A percentile compares a stretch with the other conserved stretches of the same genome.
Conservation (phyloP, 2,888 invertebrate species). For the Nomada ruficornis region DNA sequence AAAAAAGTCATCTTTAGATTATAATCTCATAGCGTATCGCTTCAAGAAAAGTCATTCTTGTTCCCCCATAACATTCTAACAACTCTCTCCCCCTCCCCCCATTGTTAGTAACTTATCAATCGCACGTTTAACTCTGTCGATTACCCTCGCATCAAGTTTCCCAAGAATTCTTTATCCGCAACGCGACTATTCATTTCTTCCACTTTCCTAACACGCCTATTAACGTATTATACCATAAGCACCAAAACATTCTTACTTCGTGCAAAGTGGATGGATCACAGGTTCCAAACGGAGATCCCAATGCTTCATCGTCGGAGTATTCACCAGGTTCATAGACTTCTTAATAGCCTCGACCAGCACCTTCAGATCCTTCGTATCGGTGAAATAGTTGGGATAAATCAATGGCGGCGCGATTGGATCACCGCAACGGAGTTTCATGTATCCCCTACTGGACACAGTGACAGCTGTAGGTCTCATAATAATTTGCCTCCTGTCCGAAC, state of each 20-base stretch:
- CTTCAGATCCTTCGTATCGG: slow-evolving; percentile 87
- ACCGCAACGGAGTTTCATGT: slow-evolving; percentile 87
- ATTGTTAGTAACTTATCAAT: no score
- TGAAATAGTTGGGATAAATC: slow-evolving; percentile 90
- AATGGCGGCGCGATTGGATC: slow-evolving; percentile 89
- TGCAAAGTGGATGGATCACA: slow-evolving; percentile 86
- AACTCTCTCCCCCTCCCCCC: no score
- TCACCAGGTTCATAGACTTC: slow-evolving; percentile 86
- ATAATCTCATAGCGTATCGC: no score
- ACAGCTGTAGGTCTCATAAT: slow-evolving; percentile 79
- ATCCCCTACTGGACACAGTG: slow-evolving; percentile 84
- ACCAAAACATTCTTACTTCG: slow-evolving; percentile 75
- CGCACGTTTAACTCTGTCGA: no score
- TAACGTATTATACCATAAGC: neutral
- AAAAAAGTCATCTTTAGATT: no score
- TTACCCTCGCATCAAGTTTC: no score
- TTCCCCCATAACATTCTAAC: no score
- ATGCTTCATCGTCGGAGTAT: slow-evolving; percentile 86
- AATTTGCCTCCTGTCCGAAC: slow-evolving; percentile 80
- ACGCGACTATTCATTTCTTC: neutral
- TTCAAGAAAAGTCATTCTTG: no score
- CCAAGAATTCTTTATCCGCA: neutral
- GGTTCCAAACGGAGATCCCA: slow-evolving; percentile 87
- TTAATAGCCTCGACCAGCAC: slow-evolving; percentile 87
- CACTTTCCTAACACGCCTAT: neutral